Base-by-base conservation (phyloP, 2,113 vertebrate species). In the Menura novaehollandiae region DNA sequence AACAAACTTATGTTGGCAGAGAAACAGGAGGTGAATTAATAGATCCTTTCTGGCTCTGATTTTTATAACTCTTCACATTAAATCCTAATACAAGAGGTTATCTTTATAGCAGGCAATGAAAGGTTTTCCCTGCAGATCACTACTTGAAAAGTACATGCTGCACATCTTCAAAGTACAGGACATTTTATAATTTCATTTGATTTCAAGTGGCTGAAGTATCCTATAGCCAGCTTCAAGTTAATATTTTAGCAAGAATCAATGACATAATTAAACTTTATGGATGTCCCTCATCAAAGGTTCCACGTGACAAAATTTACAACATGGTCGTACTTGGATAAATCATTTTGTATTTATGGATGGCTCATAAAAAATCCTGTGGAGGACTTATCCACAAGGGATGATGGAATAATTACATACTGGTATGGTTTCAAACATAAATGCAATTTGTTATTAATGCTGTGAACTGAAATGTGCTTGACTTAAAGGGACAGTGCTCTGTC, bases 91-190 rank as follows among this genome's bases (percentile, higher is more conserved):
- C 28, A 59, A 63, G 85, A 91, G 60, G 79, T 95, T 97, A 93
- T 94, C 93, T 95, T 97, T 95, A 96, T 37, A 90, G 79, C 85
- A 93, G 72, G 82, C 85, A 95, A 47, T 91, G 88, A 94, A 93
- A 63, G 68, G 51, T 91, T 94, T 91, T 96, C 90, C 88, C 91
- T 62, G 71, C 72, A 81, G 95, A 86, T 64, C 81, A 64, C 83
- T 79, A 72, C 85, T 86, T 93, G 83, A 91, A 94, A 90, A 94
- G 60, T 90, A 86, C 85, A 88, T 59, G 35, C 68, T 87, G 60
- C 72, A 72, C 14, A 2, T 86, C 85, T 86, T 88, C 59, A 72
- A 83, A 84, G 64, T 63, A 81, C 72, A 92, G 88, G 80, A 81
- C 72, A 78, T 91, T 88, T 95, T 91, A 78, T 87, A 72, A 52